phyloP scores from a whole-genome alignment of 2,797 vertebrate species.

The Eulemur rubriventer region DNA sequence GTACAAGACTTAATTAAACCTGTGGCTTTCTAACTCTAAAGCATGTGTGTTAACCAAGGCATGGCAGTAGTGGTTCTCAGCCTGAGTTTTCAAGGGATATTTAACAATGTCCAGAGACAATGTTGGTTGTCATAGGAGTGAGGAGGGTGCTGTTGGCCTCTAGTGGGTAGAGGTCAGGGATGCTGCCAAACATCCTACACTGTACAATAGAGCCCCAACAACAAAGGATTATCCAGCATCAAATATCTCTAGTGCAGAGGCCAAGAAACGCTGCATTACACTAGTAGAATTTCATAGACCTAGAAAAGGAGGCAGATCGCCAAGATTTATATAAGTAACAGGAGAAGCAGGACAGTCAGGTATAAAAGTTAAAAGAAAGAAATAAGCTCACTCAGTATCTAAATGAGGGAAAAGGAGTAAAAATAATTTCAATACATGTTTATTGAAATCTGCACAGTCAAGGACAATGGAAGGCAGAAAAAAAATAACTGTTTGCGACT shows the following conservation, averaged over 20 bases:
- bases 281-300: neutral
- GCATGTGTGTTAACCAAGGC: neutral
- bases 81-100: neutral
- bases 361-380: neutral
- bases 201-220: neutral
- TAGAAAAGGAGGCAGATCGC: neutral
- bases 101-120: neutral
- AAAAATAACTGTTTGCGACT: neutral
- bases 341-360: neutral
- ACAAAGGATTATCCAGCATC: neutral
- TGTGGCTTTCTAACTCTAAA: neutral
- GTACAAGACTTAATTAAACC: neutral
- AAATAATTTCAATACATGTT: neutral
- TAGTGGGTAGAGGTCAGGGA: neutral
- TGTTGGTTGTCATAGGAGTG: neutral
- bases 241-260: neutral
- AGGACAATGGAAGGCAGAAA: neutral
- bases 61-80: neutral
- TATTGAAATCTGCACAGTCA: neutral
- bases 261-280: fast-evolving
- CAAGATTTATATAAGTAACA: neutral
- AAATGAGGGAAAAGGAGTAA: neutral
- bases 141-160: neutral
- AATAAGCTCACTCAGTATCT: neutral
- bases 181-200: neutral